Evolutionary conservation across 2,113 vertebrate species (phyloP).

Genomic region (Dermatemys mawii): DNA sequence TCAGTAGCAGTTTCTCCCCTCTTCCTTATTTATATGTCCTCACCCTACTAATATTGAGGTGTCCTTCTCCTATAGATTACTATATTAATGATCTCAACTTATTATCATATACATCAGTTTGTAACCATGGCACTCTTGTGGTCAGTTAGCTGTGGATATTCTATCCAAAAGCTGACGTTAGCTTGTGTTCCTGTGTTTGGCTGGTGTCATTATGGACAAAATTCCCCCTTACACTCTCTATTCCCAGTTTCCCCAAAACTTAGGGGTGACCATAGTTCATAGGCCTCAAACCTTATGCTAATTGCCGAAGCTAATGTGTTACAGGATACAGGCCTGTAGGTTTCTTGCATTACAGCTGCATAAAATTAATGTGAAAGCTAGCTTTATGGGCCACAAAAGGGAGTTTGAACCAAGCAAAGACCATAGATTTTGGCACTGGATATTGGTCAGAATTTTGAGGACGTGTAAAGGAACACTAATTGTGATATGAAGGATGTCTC

Average conservation of each 20-base stretch:
- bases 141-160: not conserved
- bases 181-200: not conserved
- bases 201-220: not conserved
- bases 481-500: not conserved
- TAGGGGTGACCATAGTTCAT: not conserved
- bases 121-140: not conserved
- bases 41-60: not conserved
- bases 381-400: not conserved
- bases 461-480: not conserved
- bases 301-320: not conserved
- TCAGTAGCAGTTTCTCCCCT: not conserved
- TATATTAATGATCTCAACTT: not conserved
- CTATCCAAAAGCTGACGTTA: not conserved
- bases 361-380: not conserved
- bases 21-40: not conserved
- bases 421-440: fast-evolving
- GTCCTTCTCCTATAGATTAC: not conserved
- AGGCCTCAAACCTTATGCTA: not conserved
- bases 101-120: not conserved
- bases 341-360: not conserved
- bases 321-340: not conserved
- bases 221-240: not conserved
- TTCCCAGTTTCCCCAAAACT: not conserved
- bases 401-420: not conserved
- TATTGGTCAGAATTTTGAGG: not conserved